Evolutionary conservation across 2,888 invertebrate species (phyloP).

Genomic region (Autographa gamma): DNA sequence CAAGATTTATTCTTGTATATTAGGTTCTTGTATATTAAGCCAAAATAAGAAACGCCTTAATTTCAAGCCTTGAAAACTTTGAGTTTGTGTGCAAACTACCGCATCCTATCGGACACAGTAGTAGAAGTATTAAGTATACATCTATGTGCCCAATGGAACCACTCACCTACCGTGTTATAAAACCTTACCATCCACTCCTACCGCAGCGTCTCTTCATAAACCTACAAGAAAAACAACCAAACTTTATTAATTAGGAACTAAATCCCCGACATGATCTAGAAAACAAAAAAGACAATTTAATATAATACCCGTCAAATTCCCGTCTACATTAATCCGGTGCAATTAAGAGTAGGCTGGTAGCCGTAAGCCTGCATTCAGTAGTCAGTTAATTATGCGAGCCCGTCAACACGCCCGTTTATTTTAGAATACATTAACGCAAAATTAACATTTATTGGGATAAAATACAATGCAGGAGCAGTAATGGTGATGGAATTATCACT

Average conservation of each 20-base stretch:
- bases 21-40: too few species aligned
- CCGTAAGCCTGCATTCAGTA: slow-evolving; percentile 48
- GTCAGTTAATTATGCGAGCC: slow-evolving; percentile 67
- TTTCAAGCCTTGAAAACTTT: too few species aligned
- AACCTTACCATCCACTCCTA: too few species aligned
- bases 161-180: too few species aligned
- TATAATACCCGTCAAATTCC: slow-evolving; percentile 20
- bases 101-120: too few species aligned
- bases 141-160: too few species aligned
- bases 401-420: slow-evolving; percentile 68
- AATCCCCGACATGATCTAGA: slow-evolving; percentile 5
- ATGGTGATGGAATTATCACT: slow-evolving; percentile 53
- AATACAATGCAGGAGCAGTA: slow-evolving; percentile 51
- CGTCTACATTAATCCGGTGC: slow-evolving; percentile 39
- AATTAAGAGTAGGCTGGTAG: slow-evolving; percentile 45
- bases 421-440: slow-evolving; percentile 73
- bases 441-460: slow-evolving; percentile 71
- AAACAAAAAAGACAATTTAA: slow-evolving; percentile 13
- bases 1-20: too few species aligned
- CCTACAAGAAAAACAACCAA: background rate
- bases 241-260: slow-evolving; percentile 5
- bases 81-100: too few species aligned
- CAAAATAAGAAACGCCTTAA: too few species aligned
- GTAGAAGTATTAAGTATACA: too few species aligned
- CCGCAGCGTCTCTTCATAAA: background rate